phyloP scores from a whole-genome alignment of 2,888 invertebrate species.

The Trileptium ribeirensis region DNA sequence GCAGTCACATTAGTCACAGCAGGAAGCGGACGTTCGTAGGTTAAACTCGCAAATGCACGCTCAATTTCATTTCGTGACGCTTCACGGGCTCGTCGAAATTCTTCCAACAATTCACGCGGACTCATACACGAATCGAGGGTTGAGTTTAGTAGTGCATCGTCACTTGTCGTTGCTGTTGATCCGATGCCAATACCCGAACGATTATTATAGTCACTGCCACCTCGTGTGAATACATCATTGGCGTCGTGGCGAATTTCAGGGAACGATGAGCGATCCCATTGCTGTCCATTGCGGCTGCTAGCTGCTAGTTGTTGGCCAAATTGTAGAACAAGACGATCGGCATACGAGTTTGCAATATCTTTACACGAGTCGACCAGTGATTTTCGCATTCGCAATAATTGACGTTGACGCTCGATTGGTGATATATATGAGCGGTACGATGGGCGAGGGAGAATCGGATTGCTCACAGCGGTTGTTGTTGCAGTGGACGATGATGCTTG shows the following conservation, averaged over 20 bases:
- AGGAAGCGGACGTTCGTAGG: no score
- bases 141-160: no score
- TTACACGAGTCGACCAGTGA: slow-evolving; percentile 7
- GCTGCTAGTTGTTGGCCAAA: not conserved
- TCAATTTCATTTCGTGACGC: slow-evolving; percentile 3
- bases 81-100: slow-evolving; percentile 1
- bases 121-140: no score
- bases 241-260: not conserved
- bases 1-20: no score
- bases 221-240: not conserved
- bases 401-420: slow-evolving; percentile 4
- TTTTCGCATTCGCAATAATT: not conserved
- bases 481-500: no score
- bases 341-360: not conserved
- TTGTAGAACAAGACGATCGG: not conserved
- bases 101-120: not conserved
- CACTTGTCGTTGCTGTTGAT: not conserved
- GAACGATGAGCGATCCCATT: not conserved
- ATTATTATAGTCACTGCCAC: not conserved
- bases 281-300: not conserved
- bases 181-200: not conserved
- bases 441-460: no score
- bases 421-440: no score
- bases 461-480: no score
- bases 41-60: not conserved